Percentiles rank a stretch among this genome's conserved stretches.
Conservation (phyloP, 2,113 vertebrate species). For the Semnornis frantzii region DNA sequence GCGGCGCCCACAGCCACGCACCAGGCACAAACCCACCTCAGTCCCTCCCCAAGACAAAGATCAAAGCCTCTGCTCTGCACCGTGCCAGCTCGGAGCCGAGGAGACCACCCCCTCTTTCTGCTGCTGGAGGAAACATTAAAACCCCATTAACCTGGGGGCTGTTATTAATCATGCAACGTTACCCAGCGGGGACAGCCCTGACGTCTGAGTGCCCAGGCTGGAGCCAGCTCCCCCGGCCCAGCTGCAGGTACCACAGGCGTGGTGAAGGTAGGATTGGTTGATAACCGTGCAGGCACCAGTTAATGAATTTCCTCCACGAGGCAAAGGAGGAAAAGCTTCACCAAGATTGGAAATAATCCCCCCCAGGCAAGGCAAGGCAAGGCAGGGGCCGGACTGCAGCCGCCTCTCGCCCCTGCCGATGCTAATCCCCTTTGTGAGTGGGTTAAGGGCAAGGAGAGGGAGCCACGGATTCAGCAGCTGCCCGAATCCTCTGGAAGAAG, state of each 20-base stretch:
- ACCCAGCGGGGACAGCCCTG: constrained; percentile 25
- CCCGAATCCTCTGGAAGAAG: neutral
- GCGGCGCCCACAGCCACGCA: rapidly evolving
- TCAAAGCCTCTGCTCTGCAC: neutral
- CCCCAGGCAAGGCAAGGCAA: neutral
- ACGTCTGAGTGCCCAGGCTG: neutral
- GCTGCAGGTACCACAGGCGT: neutral
- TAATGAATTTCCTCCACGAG: neutral
- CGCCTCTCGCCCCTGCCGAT: neutral
- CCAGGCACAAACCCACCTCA: neutral
- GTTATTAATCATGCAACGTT: constrained; percentile 16
- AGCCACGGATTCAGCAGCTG: neutral
- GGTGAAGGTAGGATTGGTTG: neutral
- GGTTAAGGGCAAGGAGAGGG: neutral
- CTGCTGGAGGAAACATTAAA: constrained; percentile 18
- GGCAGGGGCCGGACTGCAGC: neutral
- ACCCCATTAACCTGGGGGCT: constrained; percentile 30
- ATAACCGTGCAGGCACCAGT: neutral
- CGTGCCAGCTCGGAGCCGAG: neutral
- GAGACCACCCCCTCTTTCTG: neutral
- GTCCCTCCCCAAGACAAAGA: neutral
- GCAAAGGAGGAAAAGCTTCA: neutral
- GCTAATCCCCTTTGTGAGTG: constrained; percentile 48
- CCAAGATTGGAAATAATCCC: constrained; percentile 40
- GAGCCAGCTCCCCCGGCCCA: neutral